phyloP scores from a whole-genome alignment of 2,888 invertebrate genomes.

The Ecdyonurus torrentis region DNA sequence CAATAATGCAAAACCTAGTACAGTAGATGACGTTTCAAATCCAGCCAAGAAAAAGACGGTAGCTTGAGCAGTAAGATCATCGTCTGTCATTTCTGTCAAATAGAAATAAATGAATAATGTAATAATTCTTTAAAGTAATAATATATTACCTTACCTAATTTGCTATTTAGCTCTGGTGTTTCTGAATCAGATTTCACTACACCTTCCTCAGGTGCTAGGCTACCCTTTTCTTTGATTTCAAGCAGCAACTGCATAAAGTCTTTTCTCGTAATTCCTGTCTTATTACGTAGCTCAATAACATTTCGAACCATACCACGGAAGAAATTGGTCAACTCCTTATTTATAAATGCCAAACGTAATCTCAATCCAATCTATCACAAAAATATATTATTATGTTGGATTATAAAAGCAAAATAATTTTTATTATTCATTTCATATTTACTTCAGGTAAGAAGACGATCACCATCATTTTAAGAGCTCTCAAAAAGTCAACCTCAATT shows the following conservation, averaged over 20 bases:
- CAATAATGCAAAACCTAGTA: neutral
- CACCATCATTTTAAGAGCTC: neutral
- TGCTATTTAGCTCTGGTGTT: too few relatives aligned
- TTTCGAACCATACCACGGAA: slow-evolving; percentile 30
- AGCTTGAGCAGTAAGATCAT: slow-evolving; percentile 4
- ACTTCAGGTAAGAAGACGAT: neutral
- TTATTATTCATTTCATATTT: too few relatives aligned
- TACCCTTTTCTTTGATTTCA: slow-evolving; percentile 2
- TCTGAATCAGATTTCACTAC: neutral
- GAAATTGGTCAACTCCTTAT: slow-evolving; percentile 16
- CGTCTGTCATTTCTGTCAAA: slow-evolving; percentile 6
- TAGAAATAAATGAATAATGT: neutral
- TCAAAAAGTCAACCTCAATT: neutral
- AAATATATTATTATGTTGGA: too few relatives aligned
- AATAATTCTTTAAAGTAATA: neutral
- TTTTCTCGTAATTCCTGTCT: slow-evolving; percentile 29
- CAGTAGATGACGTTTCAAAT: slow-evolving; percentile 6
- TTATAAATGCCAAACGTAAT: neutral
- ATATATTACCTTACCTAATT: too few relatives aligned
- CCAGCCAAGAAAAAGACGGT: slow-evolving; percentile 6
- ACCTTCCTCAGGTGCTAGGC: neutral
- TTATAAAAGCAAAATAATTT: too few relatives aligned
- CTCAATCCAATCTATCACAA: neutral
- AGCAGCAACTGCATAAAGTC: slow-evolving; percentile 35
- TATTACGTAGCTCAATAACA: slow-evolving; percentile 31